Evolutionary conservation across 2,113 vertebrate genomes (phyloP).

Genomic region (Ciconia stormi): DNA sequence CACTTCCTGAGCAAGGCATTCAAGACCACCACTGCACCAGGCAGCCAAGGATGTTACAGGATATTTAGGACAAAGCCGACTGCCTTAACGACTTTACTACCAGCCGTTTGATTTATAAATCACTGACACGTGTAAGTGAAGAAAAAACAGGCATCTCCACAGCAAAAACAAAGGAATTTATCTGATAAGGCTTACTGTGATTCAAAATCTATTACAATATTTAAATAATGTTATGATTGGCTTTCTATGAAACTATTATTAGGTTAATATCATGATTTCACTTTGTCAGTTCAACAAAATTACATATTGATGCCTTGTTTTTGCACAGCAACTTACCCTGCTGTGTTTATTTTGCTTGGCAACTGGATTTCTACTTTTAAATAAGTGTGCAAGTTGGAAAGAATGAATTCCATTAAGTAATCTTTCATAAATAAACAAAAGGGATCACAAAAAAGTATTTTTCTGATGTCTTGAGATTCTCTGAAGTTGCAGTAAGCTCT

Average conservation of each 20-base stretch:
- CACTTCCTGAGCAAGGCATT: neutral
- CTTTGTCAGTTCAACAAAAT: neutral
- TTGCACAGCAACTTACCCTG: neutral
- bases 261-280: conserved; percentile 38
- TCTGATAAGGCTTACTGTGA: neutral
- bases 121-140: neutral
- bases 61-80: neutral
- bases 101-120: neutral
- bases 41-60: neutral
- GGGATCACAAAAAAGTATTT: neutral
- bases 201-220: neutral
- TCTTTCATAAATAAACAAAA: conserved; percentile 44
- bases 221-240: conserved; percentile 3
- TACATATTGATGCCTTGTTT: conserved; percentile 12
- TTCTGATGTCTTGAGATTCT: conserved; percentile 10
- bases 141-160: neutral
- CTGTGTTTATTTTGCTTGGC: conserved; percentile 36
- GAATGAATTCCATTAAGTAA: conserved; percentile 38
- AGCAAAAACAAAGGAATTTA: neutral
- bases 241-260: conserved; percentile 8
- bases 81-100: neutral
- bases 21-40: neutral
- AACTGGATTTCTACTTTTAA: conserved; percentile 9
- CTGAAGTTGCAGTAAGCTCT: conserved; percentile 1
- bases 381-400: neutral